Evolutionary conservation across 1,140 invertebrate species (phyloP).

Genomic region (Monochamus saltuarius): DNA sequence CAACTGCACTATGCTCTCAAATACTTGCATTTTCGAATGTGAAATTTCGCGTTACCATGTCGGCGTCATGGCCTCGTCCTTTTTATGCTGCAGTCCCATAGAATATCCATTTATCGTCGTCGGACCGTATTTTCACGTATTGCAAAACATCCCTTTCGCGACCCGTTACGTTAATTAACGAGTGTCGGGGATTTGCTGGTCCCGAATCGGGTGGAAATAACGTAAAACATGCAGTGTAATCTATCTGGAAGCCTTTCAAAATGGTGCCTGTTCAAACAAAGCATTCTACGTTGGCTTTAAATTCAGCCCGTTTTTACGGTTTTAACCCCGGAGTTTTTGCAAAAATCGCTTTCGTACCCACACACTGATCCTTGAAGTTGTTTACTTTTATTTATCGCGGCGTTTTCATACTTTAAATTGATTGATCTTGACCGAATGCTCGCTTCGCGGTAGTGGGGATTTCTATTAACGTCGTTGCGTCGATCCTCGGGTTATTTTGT

Average conservation of each 20-base stretch:
- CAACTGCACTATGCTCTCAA: conserved; percentile 49
- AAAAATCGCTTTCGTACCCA: conserved; percentile 14
- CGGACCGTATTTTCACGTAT: not conserved
- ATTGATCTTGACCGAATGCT: conserved; percentile 37
- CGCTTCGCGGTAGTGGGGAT: conserved; percentile 9
- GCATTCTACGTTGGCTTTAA: conserved; percentile 35
- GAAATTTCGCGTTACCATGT: conserved; percentile 29
- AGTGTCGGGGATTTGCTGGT: not conserved
- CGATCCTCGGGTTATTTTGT: conserved; percentile 9
- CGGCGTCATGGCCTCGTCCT: conserved; percentile 43
- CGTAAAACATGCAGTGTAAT: conserved; percentile 21
- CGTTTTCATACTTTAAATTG: conserved; percentile 40
- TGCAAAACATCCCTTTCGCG: too few species aligned
- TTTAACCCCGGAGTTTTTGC: conserved; percentile 16
- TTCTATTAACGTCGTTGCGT: conserved; percentile 15
- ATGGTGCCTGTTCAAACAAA: conserved; percentile 60
- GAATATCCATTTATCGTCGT: not conserved
- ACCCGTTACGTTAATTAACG: not conserved
- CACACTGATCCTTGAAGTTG: conserved; percentile 24
- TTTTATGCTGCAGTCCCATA: conserved; percentile 21
- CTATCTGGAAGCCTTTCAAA: conserved; percentile 52
- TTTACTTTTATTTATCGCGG: conserved; percentile 41
- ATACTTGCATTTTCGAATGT: conserved; percentile 20
- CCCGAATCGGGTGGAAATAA: not conserved
- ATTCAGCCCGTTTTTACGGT: conserved; percentile 19